Base-by-base conservation (phyloP, 2,888 invertebrate species). In the Ellobium chinense region DNA sequence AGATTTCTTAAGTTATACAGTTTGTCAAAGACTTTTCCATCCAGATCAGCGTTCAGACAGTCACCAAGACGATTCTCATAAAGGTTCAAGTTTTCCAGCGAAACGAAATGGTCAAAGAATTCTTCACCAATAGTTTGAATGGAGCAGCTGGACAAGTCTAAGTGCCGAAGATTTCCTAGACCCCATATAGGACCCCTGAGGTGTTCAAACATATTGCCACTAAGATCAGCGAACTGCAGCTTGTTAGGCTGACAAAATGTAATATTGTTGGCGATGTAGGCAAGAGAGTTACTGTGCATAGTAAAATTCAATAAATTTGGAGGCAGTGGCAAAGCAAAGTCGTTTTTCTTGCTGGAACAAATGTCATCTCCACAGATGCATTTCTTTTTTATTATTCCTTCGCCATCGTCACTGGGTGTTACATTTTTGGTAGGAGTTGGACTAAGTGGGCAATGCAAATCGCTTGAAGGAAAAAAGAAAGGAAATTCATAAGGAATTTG, bases 101-200 rank as follows among this genome's bases (percentile, higher is more conserved):
- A 27, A 7, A 58, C 60, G 24, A 83, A 78, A 18, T 39, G 39
- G 54, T 36, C 29, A 63, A 83, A 81, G 70, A 81, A 83, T 9
- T 18, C 0, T n/a, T 31, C 39, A 14, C 31, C 21, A 7, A 83
- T 75, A 12, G 36, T 27, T 39, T 75, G 27, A 12, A 78, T 60
- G 18, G 63, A 63, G 14, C 78, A 69, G 37, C 70, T 36, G 18
- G 62, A 54, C 29, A 82, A n/a, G 36, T 37, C 14, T 18, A 82
- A 54, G 1, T 54, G 18, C 2, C 58, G 60, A 21, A 82, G 31
- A 37, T 82, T 39, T 9, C 73, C n/a, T 3, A 82, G 68, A 3
- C 80, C 80, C 2, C 34, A 56, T 9, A 82, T 46, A 12, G 72
- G 76, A 12, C 82, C 82, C 18, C 62, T 4, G 34, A 80, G 60